Evolutionary conservation across 1,140 invertebrate species (phyloP).

Genomic region (Ceratitis capitata): DNA sequence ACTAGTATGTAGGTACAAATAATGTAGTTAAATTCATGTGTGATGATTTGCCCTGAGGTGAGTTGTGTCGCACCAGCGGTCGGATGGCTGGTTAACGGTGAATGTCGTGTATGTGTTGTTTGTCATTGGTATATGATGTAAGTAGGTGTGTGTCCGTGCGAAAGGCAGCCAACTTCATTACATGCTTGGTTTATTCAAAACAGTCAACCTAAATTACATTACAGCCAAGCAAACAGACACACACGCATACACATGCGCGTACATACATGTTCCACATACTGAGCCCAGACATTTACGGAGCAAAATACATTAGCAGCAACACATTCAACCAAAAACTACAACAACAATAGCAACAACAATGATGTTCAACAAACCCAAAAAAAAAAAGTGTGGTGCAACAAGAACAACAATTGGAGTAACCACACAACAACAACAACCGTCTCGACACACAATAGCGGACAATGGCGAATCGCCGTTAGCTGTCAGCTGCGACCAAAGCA

Average conservation of each 20-base stretch:
- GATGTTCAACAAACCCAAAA: not conserved
- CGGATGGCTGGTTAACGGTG: not conserved
- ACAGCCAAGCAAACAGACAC: not conserved
- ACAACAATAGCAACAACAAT: not conserved
- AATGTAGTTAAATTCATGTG: not conserved
- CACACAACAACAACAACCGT: not conserved
- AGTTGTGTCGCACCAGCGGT: not conserved
- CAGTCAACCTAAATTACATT: slow-evolving; percentile 29
- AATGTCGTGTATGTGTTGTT: not conserved
- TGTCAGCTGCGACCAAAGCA: slow-evolving; percentile 11
- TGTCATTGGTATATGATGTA: too few species aligned
- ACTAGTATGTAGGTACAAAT: not conserved
- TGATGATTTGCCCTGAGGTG: not conserved
- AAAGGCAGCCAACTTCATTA: slow-evolving; percentile 29
- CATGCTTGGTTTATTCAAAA: slow-evolving; percentile 37
- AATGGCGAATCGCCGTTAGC: slow-evolving; percentile 13
- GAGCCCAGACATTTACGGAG: not conserved
- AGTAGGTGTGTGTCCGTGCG: not conserved
- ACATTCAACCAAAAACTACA: not conserved
- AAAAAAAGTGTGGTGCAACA: not conserved
- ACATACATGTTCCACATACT: not conserved
- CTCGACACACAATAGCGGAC: not conserved
- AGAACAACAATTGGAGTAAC: not conserved
- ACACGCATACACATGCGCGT: not conserved
- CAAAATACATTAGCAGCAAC: not conserved